Evolutionary conservation across 2,113 vertebrate genomes (phyloP), one percentile per base, ranked within the genome.

Genomic region (Coptodon rendalli): DNA sequence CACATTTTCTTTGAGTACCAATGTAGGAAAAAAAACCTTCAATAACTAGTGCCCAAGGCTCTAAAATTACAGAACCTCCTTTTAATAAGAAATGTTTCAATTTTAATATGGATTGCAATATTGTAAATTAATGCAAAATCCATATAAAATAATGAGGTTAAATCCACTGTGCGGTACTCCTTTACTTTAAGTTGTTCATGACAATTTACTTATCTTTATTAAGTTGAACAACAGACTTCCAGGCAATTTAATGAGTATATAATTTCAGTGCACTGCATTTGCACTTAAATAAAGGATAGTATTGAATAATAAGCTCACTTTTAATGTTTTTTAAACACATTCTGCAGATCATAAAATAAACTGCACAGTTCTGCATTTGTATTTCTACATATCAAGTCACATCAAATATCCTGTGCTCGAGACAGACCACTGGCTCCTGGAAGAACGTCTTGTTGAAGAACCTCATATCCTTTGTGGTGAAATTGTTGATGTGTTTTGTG

Each of bases 401-500:
- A 85, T 94, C 80, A 63, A 84, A 88, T 87, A 79, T 85, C 83
- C 78, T 88, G 59, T 78, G 89, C 89, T 85, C 73, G 78, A 50
- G 56, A 90, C 73, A 86, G 79, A 89, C 87, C 81, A 38, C 36
- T 24, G 81, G 73, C 81, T 91, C 63, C 56, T 90, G 80, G 59
- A 88, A 90, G 87, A 93, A 87, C 91, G 85, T 94, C 88, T 90
- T 66, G 90, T 86, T 59, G 91, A 90, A 61, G 84, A 90, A 91
- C 89, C 90, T 93, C 52, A 53, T 83, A 80, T 94, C 89, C 89
- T 94, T 91, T 88, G 86, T 66, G 80, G 89, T 53, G 76, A 87
- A 81, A 61, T 27, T 24, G 76, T 85, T 88, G 90, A 89, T 88
- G 92, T 83, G 88, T 92, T 94, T 94, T 86, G 90, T 88, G 94